A percentile compares a stretch with the other conserved stretches of the same genome.
Conservation (phyloP, 2,797 vertebrate genomes). For the Oreochromis grahami region DNA sequence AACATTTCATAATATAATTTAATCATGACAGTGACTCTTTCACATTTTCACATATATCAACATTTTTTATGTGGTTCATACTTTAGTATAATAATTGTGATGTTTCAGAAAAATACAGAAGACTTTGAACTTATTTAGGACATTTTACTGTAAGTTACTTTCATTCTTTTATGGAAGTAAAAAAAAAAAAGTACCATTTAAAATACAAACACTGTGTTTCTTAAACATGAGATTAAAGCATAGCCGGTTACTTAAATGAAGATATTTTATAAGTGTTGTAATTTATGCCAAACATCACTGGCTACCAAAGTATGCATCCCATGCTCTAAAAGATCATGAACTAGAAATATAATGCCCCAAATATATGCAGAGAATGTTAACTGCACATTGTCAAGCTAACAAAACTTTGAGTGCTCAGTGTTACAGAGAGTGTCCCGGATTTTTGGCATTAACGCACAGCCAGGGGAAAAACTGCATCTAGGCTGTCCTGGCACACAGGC, state of each 20-base stretch:
- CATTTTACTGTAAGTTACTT: background rate
- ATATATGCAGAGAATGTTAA: conserved; percentile 40
- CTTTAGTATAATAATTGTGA: background rate
- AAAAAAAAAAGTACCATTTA: background rate
- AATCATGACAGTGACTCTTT: background rate
- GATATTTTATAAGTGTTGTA: background rate
- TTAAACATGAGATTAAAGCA: background rate
- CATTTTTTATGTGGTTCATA: background rate
- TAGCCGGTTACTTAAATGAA: background rate
- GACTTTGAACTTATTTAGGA: background rate
- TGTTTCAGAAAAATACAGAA: background rate
- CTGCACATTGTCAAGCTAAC: conserved; percentile 50
- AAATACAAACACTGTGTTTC: background rate
- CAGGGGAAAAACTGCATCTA: conserved; percentile 18
- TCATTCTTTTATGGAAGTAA: background rate
- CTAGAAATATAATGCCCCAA: background rate
- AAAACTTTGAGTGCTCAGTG: conserved; percentile 47
- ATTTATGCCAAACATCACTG: background rate
- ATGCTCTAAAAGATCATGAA: background rate
- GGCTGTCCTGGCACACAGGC: background rate
- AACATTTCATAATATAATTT: background rate
- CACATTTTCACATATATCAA: background rate
- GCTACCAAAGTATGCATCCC: background rate
- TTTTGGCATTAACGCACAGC: conserved; percentile 19
- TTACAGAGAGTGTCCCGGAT: conserved; percentile 27